phyloP scores from a whole-genome alignment of 2,797 vertebrate genomes.

The Telmatherina bonti region DNA sequence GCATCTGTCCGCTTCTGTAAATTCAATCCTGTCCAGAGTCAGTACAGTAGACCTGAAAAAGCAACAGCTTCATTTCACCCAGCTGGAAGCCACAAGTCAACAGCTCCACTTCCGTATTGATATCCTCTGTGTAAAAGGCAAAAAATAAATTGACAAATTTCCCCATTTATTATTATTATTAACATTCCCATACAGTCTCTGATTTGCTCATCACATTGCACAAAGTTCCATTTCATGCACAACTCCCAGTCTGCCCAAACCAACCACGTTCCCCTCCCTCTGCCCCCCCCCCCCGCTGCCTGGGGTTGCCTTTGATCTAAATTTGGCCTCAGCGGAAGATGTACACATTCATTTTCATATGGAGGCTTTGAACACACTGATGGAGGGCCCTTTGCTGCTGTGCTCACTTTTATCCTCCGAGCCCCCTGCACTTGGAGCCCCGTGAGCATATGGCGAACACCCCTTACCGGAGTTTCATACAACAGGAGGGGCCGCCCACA shows the following conservation, averaged over 20 bases:
- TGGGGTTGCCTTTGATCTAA: conserved; percentile 82
- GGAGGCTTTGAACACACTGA: conserved; percentile 94
- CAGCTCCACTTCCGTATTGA: conserved; percentile 59
- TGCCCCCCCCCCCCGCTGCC: conserved; percentile 40
- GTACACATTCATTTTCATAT: conserved; percentile 85
- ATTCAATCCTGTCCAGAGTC: conserved; percentile 37
- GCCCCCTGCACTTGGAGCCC: conserved; percentile 87
- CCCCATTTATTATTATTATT: conserved; percentile 70
- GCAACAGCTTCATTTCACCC: conserved; percentile 57
- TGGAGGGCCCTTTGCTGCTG: conserved; percentile 84
- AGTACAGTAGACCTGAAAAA: conserved; percentile 63
- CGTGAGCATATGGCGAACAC: conserved; percentile 95
- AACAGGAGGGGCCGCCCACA: conserved; percentile 88
- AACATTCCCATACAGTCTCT: conserved; percentile 68
- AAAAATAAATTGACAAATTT: conserved; percentile 72
- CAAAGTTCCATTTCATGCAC: conserved; percentile 76
- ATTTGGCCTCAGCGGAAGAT: conserved; percentile 80
- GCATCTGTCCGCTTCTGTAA: conserved; percentile 35
- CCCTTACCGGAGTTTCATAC: conserved; percentile 88
- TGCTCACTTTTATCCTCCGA: conserved; percentile 92
- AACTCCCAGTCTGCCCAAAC: conserved; percentile 57
- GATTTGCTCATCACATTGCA: conserved; percentile 70
- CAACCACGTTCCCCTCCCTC: conserved; percentile 37
- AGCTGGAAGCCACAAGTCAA: conserved; percentile 62
- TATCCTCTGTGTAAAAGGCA: conserved; percentile 56